Evolutionary conservation across 2,113 vertebrate species (phyloP), one percentile per base, ranked within the genome.

Genomic region (Serranochromis macrocephalus): DNA sequence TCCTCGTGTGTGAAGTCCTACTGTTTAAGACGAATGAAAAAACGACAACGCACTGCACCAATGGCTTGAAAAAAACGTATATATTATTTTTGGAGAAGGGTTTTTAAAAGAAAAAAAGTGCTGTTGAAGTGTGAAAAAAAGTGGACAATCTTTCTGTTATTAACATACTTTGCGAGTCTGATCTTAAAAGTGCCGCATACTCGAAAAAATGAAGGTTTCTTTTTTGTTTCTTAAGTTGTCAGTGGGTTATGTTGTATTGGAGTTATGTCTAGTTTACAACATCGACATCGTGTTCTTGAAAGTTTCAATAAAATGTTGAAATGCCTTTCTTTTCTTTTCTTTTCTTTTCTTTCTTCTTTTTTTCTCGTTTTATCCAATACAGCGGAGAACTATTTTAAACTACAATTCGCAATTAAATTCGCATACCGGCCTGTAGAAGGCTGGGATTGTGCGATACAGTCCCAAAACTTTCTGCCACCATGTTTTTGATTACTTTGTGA

Each of bases 221-320:
- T 97, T 68, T 97, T 97, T 97, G 97, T 98, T 98, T 96, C 96
- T 94, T 96, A 96, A 96, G 96, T 97, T 97, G 96, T 97, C 96
- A 95, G 95, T 96, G 93, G 96, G 96, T 97, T 97, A 94, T 97
- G 97, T 97, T 95, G 95, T 96, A 95, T 92, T 89, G 87, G 94
- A 94, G 93, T 84, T 91, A 86, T 93, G 94, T 97, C 96, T 96
- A 94, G 96, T 97, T 96, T 94, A 96, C 94, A 95, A 95, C 94
- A 95, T 95, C 93, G 85, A 95, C 93, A 95, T 97, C 94, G 95
- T 97, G 94, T 97, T 96, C 96, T 95, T 96, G 96, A 97, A 97
- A 97, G 96, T 98, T 98, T 98, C 97, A 98, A 98, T 98, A 96
- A 96, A 96, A 95, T 80, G 89, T 95, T 94, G 92, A 95, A 96